phyloP scores from a whole-genome alignment of 2,113 vertebrate genomes.

The Colistium nudipinnis region DNA sequence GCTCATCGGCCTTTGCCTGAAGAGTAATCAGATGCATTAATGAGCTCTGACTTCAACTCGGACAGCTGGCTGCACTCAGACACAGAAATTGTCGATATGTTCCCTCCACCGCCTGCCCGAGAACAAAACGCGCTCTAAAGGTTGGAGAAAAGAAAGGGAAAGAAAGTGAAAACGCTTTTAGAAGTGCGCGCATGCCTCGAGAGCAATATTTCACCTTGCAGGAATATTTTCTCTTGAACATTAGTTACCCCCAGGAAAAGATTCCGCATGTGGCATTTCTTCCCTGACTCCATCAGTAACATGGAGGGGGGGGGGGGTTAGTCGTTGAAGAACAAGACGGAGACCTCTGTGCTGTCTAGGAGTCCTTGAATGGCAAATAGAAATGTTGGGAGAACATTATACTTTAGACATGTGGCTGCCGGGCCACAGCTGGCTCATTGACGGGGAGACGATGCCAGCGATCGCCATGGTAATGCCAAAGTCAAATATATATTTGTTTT shows the following conservation, averaged over 20 bases:
- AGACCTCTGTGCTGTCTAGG: conserved; percentile 7
- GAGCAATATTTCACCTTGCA: conserved; percentile 52
- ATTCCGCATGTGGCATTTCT: conserved; percentile 22
- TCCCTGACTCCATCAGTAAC: conserved; percentile 34
- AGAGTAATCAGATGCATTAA: conserved; percentile 76
- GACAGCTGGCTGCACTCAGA: conserved; percentile 66
- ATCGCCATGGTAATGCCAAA: conserved; percentile 5
- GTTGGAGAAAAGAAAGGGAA: neutral
- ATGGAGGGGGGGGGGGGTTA: conserved; percentile 42
- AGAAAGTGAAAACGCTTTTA: conserved; percentile 43
- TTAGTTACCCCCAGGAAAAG: conserved; percentile 29
- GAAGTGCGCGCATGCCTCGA: conserved; percentile 52
- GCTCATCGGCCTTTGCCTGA: conserved; percentile 56
- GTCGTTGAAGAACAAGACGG: conserved; percentile 23
- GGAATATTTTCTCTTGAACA: conserved; percentile 45
- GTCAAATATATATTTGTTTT: conserved; percentile 10
- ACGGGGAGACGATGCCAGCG: conserved; percentile 32
- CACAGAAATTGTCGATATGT: conserved; percentile 70
- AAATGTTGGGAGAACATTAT: conserved; percentile 37
- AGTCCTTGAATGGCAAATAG: conserved; percentile 31
- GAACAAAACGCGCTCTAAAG: conserved; percentile 67
- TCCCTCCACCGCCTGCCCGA: conserved; percentile 47
- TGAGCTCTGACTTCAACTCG: conserved; percentile 68
- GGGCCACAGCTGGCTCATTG: conserved; percentile 4
- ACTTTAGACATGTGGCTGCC: conserved; percentile 25